These are phyloP conservation scores for Linnaemya tessellans DNA, from an alignment of 2,888 invertebrate species.

Conservation along the genomic window DNA sequence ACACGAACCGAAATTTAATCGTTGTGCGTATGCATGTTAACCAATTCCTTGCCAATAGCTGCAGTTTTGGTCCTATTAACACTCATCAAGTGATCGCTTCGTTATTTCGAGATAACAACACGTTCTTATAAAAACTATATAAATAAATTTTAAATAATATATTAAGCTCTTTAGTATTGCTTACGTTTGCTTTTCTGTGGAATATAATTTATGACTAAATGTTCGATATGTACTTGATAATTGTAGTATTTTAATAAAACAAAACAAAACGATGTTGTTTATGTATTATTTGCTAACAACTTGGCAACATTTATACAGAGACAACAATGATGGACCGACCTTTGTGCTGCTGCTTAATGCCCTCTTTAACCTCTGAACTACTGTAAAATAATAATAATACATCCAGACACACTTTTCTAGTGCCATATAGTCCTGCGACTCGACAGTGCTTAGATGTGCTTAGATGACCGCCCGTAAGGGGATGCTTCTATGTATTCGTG, in stretches of 20 bases:
- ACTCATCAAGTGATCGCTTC: no score
- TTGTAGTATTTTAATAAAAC: constrained; percentile 27
- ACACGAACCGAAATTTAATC: no score
- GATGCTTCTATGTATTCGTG: not conserved
- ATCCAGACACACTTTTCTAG: not conserved
- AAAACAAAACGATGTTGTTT: constrained; percentile 40
- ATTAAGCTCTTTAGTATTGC: not conserved
- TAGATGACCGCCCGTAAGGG: not conserved
- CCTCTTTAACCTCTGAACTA: constrained; percentile 66
- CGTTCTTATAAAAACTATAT: not conserved
- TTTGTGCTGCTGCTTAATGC: constrained; percentile 46
- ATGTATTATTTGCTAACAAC: constrained; percentile 45
- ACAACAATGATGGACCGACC: constrained; percentile 52
- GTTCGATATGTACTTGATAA: constrained; percentile 22
- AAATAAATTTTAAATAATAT: not conserved
- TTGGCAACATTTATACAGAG: constrained; percentile 43
- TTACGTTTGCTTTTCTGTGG: not conserved
- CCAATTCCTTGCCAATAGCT: not conserved
- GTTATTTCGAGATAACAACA: not conserved
- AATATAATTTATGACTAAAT: constrained; percentile 15
- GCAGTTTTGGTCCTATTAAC: not conserved
- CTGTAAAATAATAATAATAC: constrained; percentile 14
- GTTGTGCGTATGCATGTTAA: no score
- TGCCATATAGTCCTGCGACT: not conserved
- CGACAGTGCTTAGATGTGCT: not conserved